phyloP scores from a whole-genome alignment of 2,797 vertebrate species.

The Pipistrellus kuhlii region DNA sequence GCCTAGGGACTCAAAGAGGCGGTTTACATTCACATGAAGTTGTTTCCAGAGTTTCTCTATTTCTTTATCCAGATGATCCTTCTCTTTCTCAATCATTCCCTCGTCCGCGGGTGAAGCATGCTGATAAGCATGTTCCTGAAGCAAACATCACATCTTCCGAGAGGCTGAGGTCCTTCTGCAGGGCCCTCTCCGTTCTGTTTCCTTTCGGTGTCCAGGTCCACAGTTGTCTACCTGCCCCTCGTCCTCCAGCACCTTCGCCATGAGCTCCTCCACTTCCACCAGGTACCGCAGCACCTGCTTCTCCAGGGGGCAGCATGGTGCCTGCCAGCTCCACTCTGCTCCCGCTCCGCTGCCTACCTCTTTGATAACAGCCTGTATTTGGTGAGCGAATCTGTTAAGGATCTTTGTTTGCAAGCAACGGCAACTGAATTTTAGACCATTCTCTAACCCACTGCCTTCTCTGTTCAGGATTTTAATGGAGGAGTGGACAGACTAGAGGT shows the following conservation, averaged over 20 bases:
- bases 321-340: too few relatives aligned
- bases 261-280: too few relatives aligned
- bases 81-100: conserved; percentile 95
- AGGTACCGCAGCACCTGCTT: too few relatives aligned
- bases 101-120: conserved; percentile 90
- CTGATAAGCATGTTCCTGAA: conserved; percentile 96
- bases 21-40: conserved; percentile 93
- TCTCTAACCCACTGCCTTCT: background rate
- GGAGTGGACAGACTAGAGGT: background rate
- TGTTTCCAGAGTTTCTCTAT: conserved; percentile 91
- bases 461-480: background rate
- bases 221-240: conserved; percentile 85
- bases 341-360: too few relatives aligned
- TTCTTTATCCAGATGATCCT: conserved; percentile 94
- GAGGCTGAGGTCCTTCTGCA: conserved; percentile 87
- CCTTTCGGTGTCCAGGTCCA: conserved; percentile 93
- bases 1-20: conserved; percentile 93
- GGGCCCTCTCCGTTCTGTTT: conserved; percentile 94
- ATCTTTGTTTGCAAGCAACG: background rate
- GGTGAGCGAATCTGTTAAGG: background rate
- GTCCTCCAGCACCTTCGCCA: too few relatives aligned
- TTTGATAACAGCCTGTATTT: background rate
- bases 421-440: background rate
- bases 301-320: too few relatives aligned
- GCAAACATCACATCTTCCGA: conserved; percentile 93